These are phyloP conservation scores for Melieria picta DNA, from an alignment of 2,888 invertebrate genomes.

Conservation along the genomic window DNA sequence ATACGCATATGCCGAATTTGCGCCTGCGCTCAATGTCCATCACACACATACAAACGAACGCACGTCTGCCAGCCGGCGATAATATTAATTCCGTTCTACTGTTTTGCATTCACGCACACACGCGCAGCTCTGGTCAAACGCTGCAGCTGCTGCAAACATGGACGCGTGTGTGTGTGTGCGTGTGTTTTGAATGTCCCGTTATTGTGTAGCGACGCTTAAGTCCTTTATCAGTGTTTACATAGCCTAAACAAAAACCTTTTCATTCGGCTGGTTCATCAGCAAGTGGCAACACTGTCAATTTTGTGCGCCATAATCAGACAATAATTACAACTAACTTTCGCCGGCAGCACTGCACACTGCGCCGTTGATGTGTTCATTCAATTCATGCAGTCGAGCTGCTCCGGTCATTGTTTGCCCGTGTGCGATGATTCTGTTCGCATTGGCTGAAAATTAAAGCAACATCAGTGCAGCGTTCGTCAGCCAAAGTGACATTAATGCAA, in stretches of 20 bases:
- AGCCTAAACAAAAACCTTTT: conserved; percentile 33
- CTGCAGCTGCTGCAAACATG: background rate
- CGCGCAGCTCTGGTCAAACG: background rate
- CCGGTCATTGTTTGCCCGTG: too few relatives aligned
- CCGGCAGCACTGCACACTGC: too few relatives aligned
- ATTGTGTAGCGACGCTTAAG: conserved; percentile 30
- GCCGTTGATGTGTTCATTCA: too few relatives aligned
- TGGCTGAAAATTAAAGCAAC: too few relatives aligned
- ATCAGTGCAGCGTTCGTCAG: too few relatives aligned
- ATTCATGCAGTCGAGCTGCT: too few relatives aligned
- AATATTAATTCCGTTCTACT: conserved; percentile 28
- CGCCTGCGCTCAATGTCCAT: background rate
- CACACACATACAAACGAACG: background rate
- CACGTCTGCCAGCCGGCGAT: conserved; percentile 12
- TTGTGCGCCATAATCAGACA: too few relatives aligned
- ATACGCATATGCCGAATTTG: background rate
- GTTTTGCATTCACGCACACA: background rate
- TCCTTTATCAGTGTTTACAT: conserved; percentile 41
- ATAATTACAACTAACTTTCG: too few relatives aligned
- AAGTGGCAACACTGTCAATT: too few relatives aligned
- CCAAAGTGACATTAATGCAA: too few relatives aligned
- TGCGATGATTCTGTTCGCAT: too few relatives aligned
- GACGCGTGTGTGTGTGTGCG: background rate
- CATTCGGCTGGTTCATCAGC: background rate
- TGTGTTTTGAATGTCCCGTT: background rate